Base-by-base conservation (phyloP, 2,888 invertebrate species). In the Neocrepidodera transversa region DNA sequence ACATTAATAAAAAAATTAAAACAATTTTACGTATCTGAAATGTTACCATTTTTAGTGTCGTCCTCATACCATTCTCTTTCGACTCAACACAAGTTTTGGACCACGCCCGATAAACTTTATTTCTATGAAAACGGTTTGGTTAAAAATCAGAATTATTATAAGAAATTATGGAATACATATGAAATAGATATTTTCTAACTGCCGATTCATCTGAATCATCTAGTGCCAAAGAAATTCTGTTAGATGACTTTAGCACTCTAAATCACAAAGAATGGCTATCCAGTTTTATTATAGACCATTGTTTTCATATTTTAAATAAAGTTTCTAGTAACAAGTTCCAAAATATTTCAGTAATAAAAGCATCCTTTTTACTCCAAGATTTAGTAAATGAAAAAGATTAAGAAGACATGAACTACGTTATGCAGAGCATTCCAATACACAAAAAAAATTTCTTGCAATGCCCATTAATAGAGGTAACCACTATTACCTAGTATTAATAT, bases 271-370 rank as follows among this genome's bases (percentile, higher is more conserved):
- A 53, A 11, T 59, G 36, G 35, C 14, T 59, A 23, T 36, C 16
- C 7, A 54, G 48, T 38, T 59, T 59, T n/a, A 30, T 59, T 7
- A 30, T 59, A 10, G 50, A 59, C 17, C 40, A 48, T n/a, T 49
- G 53, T 16, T 30, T 58, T n/a, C 20, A 45, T 14, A 32, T 53
- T 26, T 18, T 42, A 5, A 53, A 58, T 30, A 11, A 28, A 3
- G 8, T 2, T 2, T 6, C 8, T n/a, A 20, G 13, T n/a, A 14
- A 50, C 6, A 42, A 35, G 8, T 50, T 8, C 16, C 56, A 50
- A 50, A 42, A 50, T n/a, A 35, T 57, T n/a, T 58, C 52, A 11
- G 52, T 52, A 11, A 42, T 14, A 2, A 55, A 55, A 35, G 17
- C 47, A 26, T 45, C 38, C 18, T 17, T 36, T 1, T 18, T 45